Percentiles rank a stretch among this genome's conserved stretches.
Evolutionary conservation across 2,888 invertebrate genomes (phyloP).

Genomic region (Diadegma fenestrale): DNA sequence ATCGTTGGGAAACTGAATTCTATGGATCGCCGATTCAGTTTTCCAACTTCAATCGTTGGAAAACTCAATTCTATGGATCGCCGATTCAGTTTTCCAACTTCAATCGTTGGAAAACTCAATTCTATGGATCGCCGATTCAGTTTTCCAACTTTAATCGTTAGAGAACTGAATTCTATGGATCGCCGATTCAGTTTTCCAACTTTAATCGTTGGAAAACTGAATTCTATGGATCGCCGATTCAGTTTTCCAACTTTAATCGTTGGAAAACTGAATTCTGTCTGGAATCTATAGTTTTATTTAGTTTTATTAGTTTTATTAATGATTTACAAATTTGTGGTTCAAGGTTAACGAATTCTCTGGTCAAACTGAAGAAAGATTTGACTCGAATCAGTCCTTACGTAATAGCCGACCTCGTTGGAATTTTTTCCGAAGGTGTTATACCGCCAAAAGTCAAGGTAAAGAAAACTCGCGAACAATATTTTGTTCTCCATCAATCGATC

Average conservation of each 20-base stretch:
- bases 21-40: too few relatives aligned
- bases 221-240: too few relatives aligned
- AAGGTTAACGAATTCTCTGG: constrained; percentile 72
- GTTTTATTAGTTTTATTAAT: background rate
- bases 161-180: too few relatives aligned
- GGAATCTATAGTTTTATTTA: background rate
- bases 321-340: constrained; percentile 9
- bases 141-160: too few relatives aligned
- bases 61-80: too few relatives aligned
- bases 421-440: constrained; percentile 74
- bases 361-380: constrained; percentile 80
- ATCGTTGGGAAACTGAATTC: too few relatives aligned
- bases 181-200: too few relatives aligned
- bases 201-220: background rate
- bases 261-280: background rate
- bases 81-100: too few relatives aligned
- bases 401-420: constrained; percentile 79
- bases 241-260: too few relatives aligned
- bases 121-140: too few relatives aligned
- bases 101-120: too few relatives aligned
- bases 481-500: background rate
- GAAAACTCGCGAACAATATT: constrained; percentile 2
- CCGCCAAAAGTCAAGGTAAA: constrained; percentile 78
- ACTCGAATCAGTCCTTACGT: constrained; percentile 78
- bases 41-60: too few relatives aligned